phyloP scores from a whole-genome alignment of 35 echinoderm and acorn worm genomes.

The Amphiura filiformis region DNA sequence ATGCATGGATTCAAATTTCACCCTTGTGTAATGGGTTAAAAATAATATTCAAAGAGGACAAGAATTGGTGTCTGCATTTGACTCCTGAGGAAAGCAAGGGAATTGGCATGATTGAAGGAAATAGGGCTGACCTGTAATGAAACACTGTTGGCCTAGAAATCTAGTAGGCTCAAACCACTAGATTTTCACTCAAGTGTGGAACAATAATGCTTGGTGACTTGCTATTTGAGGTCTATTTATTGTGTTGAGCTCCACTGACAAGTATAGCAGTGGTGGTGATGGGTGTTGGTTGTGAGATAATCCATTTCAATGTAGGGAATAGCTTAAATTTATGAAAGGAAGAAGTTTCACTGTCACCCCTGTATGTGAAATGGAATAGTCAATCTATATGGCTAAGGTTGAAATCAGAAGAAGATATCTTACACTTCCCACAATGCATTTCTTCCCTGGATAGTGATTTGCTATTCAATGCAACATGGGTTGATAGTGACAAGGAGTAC shows the following conservation, averaged over 20 bases:
- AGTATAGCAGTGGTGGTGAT: background rate
- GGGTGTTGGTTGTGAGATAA: background rate
- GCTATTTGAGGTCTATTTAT: too few relatives aligned
- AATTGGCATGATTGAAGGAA: background rate
- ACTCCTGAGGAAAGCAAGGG: background rate
- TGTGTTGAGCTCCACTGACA: background rate
- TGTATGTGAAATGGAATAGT: too few relatives aligned
- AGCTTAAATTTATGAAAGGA: background rate
- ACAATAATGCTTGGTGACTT: too few relatives aligned
- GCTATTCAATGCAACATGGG: too few relatives aligned
- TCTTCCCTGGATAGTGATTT: too few relatives aligned
- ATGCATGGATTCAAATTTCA: background rate
- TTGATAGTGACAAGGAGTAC: too few relatives aligned
- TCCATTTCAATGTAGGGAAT: background rate
- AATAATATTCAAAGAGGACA: background rate
- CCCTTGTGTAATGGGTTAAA: background rate
- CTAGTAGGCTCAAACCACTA: background rate
- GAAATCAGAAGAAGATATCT: too few relatives aligned
- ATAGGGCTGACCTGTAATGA: conserved; percentile 4
- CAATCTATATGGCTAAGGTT: too few relatives aligned
- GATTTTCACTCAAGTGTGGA: background rate
- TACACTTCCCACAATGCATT: too few relatives aligned
- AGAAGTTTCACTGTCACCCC: too few relatives aligned
- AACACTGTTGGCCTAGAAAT: background rate
- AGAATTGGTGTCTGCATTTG: background rate